Evolutionary conservation across 2,888 invertebrate genomes (phyloP).

Genomic region (Trissolcus japonicus): DNA sequence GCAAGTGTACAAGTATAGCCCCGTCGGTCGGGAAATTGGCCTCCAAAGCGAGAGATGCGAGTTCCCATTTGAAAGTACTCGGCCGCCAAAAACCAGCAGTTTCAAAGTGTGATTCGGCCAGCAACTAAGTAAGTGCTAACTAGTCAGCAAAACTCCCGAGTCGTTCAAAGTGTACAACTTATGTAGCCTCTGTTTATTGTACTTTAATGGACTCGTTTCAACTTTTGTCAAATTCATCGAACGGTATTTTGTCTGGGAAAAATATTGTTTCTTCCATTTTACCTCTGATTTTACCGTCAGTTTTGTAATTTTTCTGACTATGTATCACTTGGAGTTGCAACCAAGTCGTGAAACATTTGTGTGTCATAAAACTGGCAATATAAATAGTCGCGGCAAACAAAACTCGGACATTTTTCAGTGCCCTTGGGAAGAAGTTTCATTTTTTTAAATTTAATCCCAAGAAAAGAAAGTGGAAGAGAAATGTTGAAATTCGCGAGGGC

Average conservation of each 20-base stretch:
- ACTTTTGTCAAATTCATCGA: background rate
- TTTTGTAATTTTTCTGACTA: conserved; percentile 12
- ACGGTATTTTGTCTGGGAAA: background rate
- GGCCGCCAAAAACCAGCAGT: conserved; percentile 41
- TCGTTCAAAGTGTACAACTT: no score
- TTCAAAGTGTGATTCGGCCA: conserved; percentile 32
- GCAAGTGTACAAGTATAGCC: conserved; percentile 15
- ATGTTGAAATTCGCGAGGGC: no score
- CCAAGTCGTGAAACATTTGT: conserved; percentile 29
- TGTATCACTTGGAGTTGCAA: conserved; percentile 11
- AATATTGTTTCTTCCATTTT: background rate
- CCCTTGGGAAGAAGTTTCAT: background rate
- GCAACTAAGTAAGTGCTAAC: conserved; percentile 28
- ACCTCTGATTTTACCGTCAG: conserved; percentile 5
- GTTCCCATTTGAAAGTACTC: conserved; percentile 32
- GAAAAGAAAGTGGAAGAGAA: no score
- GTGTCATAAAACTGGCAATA: conserved; percentile 24
- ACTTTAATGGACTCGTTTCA: no score
- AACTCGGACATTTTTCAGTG: conserved; percentile 37
- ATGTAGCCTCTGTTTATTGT: no score
- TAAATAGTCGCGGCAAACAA: conserved; percentile 33
- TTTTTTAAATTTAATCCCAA: no score
- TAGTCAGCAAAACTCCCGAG: conserved; percentile 12
- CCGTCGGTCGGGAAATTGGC: conserved; percentile 48
- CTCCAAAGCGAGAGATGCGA: conserved; percentile 39